Evolutionary conservation across 2,888 invertebrate species (phyloP).

Genomic region (Melikaiella ostensackeni): DNA sequence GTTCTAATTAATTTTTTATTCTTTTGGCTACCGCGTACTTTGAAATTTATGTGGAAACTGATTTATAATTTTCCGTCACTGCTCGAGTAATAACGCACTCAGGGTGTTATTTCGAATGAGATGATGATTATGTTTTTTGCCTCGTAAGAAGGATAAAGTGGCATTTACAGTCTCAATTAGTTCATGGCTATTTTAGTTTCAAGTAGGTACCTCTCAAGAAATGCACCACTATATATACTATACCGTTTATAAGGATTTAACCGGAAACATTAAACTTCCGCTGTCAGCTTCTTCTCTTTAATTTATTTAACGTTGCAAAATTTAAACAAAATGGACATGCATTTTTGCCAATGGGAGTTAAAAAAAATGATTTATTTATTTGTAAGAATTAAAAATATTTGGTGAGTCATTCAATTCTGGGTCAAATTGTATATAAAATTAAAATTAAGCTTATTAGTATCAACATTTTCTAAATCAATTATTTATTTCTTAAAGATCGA

Average conservation of each 20-base stretch:
- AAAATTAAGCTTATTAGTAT: not conserved
- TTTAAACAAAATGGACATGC: not conserved
- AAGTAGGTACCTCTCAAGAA: not conserved
- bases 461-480: not conserved
- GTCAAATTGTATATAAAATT: not conserved
- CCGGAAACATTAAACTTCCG: not conserved
- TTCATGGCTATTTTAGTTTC: constrained; percentile 13
- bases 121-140: constrained; percentile 8
- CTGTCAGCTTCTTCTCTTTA: not conserved
- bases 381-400: not conserved
- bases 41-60: not conserved
- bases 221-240: not conserved
- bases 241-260: not conserved
- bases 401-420: not conserved
- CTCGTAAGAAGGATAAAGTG: not conserved
- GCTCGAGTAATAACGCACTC: not conserved
- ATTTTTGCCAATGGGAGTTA: not conserved
- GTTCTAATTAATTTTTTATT: not conserved
- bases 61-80: not conserved
- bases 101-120: not conserved
- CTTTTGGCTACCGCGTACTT: not conserved
- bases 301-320: not conserved
- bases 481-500: no score
- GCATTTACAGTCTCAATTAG: constrained; percentile 4
- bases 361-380: not conserved